These are phyloP conservation scores for Agrochola litura DNA, from an alignment of 2,888 invertebrate genomes.

Conservation along the genomic window DNA sequence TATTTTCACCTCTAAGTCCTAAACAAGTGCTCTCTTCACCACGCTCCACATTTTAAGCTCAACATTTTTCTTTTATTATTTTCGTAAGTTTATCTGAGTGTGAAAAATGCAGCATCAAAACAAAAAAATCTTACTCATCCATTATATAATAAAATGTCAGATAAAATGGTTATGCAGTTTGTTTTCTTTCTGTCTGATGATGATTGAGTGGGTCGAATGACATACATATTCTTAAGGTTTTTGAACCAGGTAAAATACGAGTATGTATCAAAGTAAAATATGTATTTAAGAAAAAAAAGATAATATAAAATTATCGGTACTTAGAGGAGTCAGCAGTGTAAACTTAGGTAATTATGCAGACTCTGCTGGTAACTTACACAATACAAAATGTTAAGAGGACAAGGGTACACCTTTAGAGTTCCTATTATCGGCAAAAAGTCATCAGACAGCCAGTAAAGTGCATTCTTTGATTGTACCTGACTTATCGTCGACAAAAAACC, in stretches of 20 bases:
- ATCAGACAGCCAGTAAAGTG: conserved; percentile 8
- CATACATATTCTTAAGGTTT: background rate
- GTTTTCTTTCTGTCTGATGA: conserved; percentile 23
- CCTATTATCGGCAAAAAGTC: conserved; percentile 26
- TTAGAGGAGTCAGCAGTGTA: background rate
- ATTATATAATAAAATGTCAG: conserved; percentile 26
- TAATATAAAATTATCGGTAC: background rate
- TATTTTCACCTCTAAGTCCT: conserved; percentile 7
- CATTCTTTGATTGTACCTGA: background rate
- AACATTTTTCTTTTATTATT: conserved; percentile 28
- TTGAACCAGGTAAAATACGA: conserved; percentile 1
- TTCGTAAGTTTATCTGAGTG: conserved; percentile 13
- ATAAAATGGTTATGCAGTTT: conserved; percentile 23
- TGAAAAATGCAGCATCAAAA: conserved; percentile 32
- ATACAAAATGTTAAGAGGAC: conserved; percentile 44
- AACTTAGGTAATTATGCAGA: background rate
- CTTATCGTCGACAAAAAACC: background rate
- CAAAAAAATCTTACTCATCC: conserved; percentile 18
- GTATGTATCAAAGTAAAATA: too few relatives aligned
- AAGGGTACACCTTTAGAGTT: conserved; percentile 22
- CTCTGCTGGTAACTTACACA: background rate
- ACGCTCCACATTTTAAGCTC: conserved; percentile 16
- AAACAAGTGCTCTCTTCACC: conserved; percentile 17
- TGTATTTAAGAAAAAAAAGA: too few relatives aligned
- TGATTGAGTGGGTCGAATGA: conserved; percentile 26